A percentile compares a stretch with the other conserved stretches of the same genome.
These are phyloP conservation scores for Tychaedon coryphoeus DNA, from an alignment of 2,113 vertebrate genomes.

Conservation along the genomic window DNA sequence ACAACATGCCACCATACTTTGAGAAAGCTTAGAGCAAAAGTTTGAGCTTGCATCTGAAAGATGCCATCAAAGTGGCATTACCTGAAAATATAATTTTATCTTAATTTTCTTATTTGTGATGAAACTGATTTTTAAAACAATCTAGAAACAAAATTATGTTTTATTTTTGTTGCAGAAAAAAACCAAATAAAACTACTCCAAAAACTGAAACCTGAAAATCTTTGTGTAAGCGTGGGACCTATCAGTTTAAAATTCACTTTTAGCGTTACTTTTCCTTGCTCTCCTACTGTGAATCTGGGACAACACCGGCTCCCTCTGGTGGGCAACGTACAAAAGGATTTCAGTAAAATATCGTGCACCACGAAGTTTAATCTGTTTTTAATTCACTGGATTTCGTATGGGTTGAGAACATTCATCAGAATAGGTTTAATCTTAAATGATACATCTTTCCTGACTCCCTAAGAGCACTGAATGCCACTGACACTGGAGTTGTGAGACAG, in stretches of 20 bases:
- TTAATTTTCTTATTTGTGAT: neutral
- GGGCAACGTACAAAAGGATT: neutral
- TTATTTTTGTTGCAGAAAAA: neutral
- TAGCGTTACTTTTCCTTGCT: neutral
- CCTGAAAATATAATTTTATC: neutral
- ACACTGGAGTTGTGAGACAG: neutral
- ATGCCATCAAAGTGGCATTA: neutral
- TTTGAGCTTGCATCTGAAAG: neutral
- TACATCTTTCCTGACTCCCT: neutral
- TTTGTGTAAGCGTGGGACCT: neutral
- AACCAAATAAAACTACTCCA: neutral
- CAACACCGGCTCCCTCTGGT: slow-evolving; percentile 50
- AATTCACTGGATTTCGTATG: neutral
- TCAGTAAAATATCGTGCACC: neutral
- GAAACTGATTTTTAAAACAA: neutral
- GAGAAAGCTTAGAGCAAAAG: neutral
- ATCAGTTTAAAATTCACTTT: neutral
- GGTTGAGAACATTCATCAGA: neutral
- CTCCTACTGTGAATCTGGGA: neutral
- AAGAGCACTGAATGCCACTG: neutral
- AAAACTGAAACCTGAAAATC: neutral
- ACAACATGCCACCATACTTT: neutral
- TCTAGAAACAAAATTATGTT: neutral
- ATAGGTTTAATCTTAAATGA: neutral
- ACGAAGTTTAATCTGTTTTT: neutral